A percentile compares a stretch with the other conserved stretches of the same genome.
These are phyloP conservation scores for Callocephalon fimbriatum DNA, from an alignment of 2,113 vertebrate species.

Conservation along the genomic window DNA sequence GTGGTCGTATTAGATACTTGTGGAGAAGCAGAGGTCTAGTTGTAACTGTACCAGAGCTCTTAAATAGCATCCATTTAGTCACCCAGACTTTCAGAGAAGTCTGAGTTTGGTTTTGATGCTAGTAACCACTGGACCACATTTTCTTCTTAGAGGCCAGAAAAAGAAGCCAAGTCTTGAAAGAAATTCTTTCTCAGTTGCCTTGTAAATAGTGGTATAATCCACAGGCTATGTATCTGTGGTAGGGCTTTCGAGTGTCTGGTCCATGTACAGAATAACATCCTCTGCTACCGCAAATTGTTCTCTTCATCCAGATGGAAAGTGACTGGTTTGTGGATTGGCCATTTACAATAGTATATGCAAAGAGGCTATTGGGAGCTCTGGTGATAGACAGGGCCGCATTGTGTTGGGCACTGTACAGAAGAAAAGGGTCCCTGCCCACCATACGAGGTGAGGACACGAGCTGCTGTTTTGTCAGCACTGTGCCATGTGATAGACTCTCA, in stretches of 20 bases:
- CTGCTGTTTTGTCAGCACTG: neutral
- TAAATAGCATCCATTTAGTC: constrained; percentile 54
- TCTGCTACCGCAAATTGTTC: neutral
- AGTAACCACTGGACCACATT: constrained; percentile 57
- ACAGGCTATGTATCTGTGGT: neutral
- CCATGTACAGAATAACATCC: neutral
- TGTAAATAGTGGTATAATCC: neutral
- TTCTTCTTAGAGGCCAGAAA: constrained; percentile 42
- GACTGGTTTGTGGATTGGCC: neutral
- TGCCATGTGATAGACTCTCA: neutral
- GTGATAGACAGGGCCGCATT: accelerated
- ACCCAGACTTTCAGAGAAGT: constrained; percentile 25
- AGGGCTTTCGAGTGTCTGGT: neutral
- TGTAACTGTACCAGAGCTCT: constrained; percentile 32
- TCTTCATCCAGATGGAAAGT: neutral
- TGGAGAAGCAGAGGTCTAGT: constrained; percentile 55
- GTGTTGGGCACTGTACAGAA: neutral
- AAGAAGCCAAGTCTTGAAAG: constrained; percentile 52
- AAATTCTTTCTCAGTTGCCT: constrained; percentile 22
- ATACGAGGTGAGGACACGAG: neutral
- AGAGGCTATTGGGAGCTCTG: neutral
- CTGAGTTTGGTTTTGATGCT: constrained; percentile 42
- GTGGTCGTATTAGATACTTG: constrained; percentile 52
- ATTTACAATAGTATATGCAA: neutral
- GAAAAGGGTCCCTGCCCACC: neutral